A percentile compares a stretch with the other conserved stretches of the same genome.
Evolutionary conservation across 1,140 invertebrate species (phyloP).

Genomic region (Pseudomyrmex pallidus): DNA sequence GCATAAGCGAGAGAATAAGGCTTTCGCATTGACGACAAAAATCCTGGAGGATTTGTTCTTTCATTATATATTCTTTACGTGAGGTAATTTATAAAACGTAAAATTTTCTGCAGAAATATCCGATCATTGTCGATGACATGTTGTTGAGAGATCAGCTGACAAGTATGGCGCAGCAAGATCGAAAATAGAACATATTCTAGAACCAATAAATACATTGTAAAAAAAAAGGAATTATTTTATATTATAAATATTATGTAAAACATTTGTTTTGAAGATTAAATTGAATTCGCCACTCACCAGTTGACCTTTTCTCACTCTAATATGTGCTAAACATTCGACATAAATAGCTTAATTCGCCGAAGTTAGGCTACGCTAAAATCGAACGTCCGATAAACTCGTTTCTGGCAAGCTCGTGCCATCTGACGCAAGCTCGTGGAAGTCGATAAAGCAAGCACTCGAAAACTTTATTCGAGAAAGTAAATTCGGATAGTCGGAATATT

Average conservation of each 20-base stretch:
- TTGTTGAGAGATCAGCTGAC: not conserved
- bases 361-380: constrained; percentile 6
- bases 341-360: constrained; percentile 39
- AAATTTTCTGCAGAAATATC: not conserved
- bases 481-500: constrained; percentile 19
- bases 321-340: constrained; percentile 18
- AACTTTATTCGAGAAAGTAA: constrained; percentile 9
- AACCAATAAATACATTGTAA: not conserved
- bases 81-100: not conserved
- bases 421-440: constrained; percentile 64
- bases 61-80: not conserved
- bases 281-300: not conserved
- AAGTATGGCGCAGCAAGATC: not conserved
- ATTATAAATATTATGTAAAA: not conserved
- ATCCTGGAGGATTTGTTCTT: not conserved
- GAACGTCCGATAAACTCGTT: constrained; percentile 49
- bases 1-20: not conserved
- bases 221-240: not conserved
- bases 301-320: not conserved
- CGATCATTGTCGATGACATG: not conserved
- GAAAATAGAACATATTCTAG: not conserved
- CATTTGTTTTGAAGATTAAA: constrained; percentile 11
- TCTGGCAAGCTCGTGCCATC: constrained; percentile 67
- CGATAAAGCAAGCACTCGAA: constrained; percentile 25
- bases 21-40: not conserved